Evolutionary conservation across 2,888 invertebrate species (phyloP).

Genomic region (Cantharis rufa): DNA sequence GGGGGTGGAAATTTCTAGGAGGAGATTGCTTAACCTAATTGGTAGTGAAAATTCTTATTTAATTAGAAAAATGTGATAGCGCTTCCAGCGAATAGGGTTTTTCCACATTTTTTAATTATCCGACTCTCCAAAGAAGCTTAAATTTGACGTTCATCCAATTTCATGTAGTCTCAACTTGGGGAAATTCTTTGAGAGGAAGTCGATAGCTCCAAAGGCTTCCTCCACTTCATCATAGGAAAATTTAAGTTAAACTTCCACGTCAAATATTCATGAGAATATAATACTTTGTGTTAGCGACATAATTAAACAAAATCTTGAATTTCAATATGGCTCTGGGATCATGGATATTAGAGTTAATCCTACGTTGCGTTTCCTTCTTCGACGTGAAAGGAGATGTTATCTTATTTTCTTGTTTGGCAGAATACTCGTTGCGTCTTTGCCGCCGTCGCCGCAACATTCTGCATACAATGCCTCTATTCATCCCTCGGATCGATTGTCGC

Average conservation of each 20-base stretch:
- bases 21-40: neutral
- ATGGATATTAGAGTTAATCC: conserved; percentile 5
- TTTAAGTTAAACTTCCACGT: neutral
- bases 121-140: neutral
- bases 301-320: conserved; percentile 20
- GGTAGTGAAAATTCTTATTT: neutral
- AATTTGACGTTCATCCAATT: neutral
- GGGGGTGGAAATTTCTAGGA: neutral
- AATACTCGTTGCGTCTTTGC: neutral
- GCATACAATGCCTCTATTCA: conserved; percentile 13
- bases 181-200: neutral
- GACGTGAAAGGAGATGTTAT: conserved; percentile 12
- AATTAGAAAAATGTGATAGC: neutral
- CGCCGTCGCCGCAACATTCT: conserved; percentile 7
- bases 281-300: conserved; percentile 1
- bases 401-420: conserved; percentile 19
- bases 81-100: neutral
- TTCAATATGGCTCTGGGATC: conserved; percentile 11
- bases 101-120: neutral
- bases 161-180: neutral
- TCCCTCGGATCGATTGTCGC: conserved; percentile 17
- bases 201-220: neutral
- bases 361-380: conserved; percentile 4
- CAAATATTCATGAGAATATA: neutral
- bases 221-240: neutral